Base-by-base conservation (phyloP, 1,140 invertebrate species). In the Oscheius sp. region DNA sequence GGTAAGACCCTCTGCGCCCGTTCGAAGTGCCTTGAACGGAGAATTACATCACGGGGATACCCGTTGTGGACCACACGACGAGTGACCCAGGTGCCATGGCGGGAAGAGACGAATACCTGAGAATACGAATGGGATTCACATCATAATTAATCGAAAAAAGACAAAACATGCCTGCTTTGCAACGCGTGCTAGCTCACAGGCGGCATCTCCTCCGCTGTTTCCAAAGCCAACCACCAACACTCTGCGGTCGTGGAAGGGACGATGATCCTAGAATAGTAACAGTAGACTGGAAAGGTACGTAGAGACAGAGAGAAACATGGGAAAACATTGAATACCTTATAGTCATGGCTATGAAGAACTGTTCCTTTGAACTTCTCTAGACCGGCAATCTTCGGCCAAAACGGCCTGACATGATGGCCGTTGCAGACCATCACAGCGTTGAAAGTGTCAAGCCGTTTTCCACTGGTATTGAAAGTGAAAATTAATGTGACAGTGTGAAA, bases 391-490 rank as follows among this genome's bases (percentile, higher is more conserved):
- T 55, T 7, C 28, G 49, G 49, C 4, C 7, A 13, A 26, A 4
- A 55, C 28, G 49, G 49, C 49, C 23, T 55, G 49, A 55, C 49
- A 26, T 55, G 49, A 26, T 55, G 49, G 23, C 49, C 49, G 49
- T 55, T 55, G 23, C 7, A 55, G 7, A 55, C 28, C 7, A 55
- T 55, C 15, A 55, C 49, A 26, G 49, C 49, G 49, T 55, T 55
- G 49, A 55, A 55, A 55, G 15, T 4, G 49, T 13, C 7, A 23
- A 20, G 15, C 23, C 49, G n/a, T 10, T n/a, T 10, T n/a, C 38
- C 7, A 42, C 7, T n/a, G 38, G 38, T 10, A 7, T 42, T 10
- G 38, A 42, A 42, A 42, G 38, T 10, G n/a, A n/a, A n/a, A n/a
- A n/a, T n/a, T n/a, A n/a, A n/a, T n/a, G n/a, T n/a, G n/a, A n/a